These are phyloP conservation scores for Bursaphelenchus mucronatus DNA, from an alignment of 1,140 invertebrate species.

Conservation along the genomic window DNA sequence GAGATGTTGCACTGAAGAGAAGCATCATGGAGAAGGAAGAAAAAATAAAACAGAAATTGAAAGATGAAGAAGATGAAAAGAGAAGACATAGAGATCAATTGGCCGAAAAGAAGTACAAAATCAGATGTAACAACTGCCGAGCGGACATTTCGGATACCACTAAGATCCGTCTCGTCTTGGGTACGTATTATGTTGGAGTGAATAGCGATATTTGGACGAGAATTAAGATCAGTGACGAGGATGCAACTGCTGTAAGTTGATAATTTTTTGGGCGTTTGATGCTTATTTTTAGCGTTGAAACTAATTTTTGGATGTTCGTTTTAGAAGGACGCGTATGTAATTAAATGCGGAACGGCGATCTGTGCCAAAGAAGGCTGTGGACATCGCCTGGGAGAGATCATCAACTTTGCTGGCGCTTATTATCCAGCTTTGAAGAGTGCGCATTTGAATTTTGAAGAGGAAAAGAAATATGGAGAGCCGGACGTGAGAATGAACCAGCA, in stretches of 20 bases:
- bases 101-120: slow-evolving; percentile 17
- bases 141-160: slow-evolving; percentile 7
- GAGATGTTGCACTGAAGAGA: slow-evolving; percentile 1
- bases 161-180: slow-evolving; percentile 17
- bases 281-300: background rate
- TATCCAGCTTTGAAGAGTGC: too few relatives aligned
- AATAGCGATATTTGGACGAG: slow-evolving; percentile 16
- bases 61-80: background rate
- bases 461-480: too few relatives aligned
- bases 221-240: slow-evolving; percentile 6
- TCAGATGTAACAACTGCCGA: slow-evolving; percentile 13
- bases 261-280: background rate
- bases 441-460: too few relatives aligned
- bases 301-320: background rate
- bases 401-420: background rate
- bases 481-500: too few relatives aligned
- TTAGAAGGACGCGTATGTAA: background rate
- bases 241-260: slow-evolving; percentile 19
- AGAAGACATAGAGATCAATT: slow-evolving; percentile 17
- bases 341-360: background rate
- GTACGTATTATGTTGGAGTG: slow-evolving; percentile 21
- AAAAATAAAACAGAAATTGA: slow-evolving; percentile 21
- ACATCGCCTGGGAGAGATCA: background rate
- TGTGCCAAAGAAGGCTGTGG: background rate
- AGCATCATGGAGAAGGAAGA: background rate